These are phyloP conservation scores for Onychostoma macrolepis DNA, from an alignment of 2,113 vertebrate genomes.

Conservation along the genomic window DNA sequence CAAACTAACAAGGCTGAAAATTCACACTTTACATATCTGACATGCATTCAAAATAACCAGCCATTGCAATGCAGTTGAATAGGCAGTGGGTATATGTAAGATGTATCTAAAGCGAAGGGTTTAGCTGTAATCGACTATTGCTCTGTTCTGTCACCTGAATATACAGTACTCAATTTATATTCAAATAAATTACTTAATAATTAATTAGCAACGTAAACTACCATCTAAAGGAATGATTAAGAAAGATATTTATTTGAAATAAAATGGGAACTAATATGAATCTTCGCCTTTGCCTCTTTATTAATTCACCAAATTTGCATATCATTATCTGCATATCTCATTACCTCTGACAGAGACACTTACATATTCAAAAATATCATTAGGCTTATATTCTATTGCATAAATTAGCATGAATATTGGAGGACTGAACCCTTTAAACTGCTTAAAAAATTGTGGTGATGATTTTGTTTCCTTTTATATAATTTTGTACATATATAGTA, in stretches of 20 bases:
- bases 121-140: neutral
- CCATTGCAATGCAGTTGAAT: neutral
- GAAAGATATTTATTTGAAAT: constrained; percentile 67
- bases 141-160: neutral
- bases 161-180: constrained; percentile 11
- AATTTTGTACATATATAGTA: neutral
- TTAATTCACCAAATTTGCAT: constrained; percentile 79
- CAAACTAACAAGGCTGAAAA: constrained; percentile 2
- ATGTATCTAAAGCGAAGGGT: neutral
- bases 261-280: constrained; percentile 74
- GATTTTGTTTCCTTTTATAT: neutral
- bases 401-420: constrained; percentile 78
- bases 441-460: constrained; percentile 58
- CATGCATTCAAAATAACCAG: neutral
- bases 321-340: constrained; percentile 78
- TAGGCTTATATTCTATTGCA: constrained; percentile 69
- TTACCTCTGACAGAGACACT: constrained; percentile 72
- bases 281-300: constrained; percentile 72
- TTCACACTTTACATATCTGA: neutral
- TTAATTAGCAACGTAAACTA: constrained; percentile 70
- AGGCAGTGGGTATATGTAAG: neutral
- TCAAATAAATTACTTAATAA: constrained; percentile 69
- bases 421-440: constrained; percentile 61
- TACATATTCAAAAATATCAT: constrained; percentile 77
- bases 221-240: constrained; percentile 65